Base-by-base conservation (phyloP, 2,113 vertebrate genomes). In the Brachyhypopomus gauderio region DNA sequence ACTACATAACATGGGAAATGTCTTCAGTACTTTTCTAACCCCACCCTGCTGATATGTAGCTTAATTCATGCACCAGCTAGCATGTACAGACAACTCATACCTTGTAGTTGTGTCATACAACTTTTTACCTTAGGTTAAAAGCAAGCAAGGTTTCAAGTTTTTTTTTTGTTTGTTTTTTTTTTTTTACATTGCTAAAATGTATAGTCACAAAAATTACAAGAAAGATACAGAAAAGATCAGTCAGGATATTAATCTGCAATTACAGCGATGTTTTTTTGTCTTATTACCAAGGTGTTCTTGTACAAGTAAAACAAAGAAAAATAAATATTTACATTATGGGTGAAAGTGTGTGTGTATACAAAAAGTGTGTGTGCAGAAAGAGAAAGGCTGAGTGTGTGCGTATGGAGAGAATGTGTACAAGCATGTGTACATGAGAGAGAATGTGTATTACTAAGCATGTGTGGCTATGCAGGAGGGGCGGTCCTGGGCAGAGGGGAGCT, bases 401-500 rank as follows among this genome's bases (percentile, higher is more conserved):
- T 12, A 52, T 14, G 12, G 8, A 52, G 8, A 52, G 45, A 52
- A 52, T 52, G 12, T 52, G 2, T 52, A 11, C 14, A 52, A 52
- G 45, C 45, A 52, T 52, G 45, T 11, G 11, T 52, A 11, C 45
- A 45, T 6, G 59, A 22, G 23, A 34, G 52, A 38, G 36, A 67
- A 75, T 74, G 38, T 72, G 71, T 83, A 86, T 78, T 81, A 73
- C 75, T 83, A 77, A 82, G 80, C 67, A 79, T 72, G 69, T 79
- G 80, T 12, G 77, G 58, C 45, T 14, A 14, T 70, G 56, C 58
- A 81, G 64, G 72, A 56, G 59, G 45, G 48, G 72, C 92, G 92
- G 91, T 89, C 91, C 87, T 86, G 85, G 85, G 84, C 79, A 89
- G 83, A 90, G 84, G 86, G 89, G 91, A 91, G 88, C 77, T 82